Percentiles rank a stretch among this genome's conserved stretches.
Conservation (phyloP, 2,797 vertebrate species). For the Vespertilio murinus region DNA sequence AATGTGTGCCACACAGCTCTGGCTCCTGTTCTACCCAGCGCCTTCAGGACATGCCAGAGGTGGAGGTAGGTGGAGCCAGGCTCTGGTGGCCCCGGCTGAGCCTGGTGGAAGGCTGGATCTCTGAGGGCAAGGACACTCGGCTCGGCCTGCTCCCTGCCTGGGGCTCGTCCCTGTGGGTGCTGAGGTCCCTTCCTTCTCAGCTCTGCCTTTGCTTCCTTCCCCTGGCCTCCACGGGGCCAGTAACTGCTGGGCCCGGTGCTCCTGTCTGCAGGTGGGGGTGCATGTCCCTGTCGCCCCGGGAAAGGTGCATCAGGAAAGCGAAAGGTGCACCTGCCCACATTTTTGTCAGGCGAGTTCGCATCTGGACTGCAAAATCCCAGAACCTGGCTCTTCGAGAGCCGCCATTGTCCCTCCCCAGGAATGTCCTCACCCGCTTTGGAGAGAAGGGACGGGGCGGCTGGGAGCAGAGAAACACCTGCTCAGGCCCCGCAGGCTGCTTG, state of each 20-base stretch:
- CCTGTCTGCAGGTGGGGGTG: neutral
- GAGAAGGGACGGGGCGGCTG: neutral
- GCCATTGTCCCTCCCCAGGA: neutral
- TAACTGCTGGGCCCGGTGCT: neutral
- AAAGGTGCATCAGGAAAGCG: neutral
- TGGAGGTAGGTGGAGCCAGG: accelerated
- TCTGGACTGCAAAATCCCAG: neutral
- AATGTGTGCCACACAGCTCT: neutral
- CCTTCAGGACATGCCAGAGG: neutral
- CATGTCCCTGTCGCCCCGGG: accelerated
- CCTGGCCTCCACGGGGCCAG: neutral
- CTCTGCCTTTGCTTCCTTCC: neutral
- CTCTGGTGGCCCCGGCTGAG: neutral
- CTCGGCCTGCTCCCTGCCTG: neutral
- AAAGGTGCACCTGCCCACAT: neutral
- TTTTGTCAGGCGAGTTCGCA: neutral
- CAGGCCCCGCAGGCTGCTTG: neutral
- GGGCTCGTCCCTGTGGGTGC: neutral
- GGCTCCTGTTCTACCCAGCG: neutral
- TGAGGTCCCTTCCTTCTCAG: neutral
- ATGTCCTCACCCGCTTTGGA: neutral
- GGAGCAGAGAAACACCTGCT: neutral
- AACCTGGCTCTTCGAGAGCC: neutral
- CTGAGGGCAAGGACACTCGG: neutral
- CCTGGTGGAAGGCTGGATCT: neutral